These are phyloP conservation scores for Lobophora halterata DNA, from an alignment of 2,888 invertebrate genomes.

Conservation along the genomic window DNA sequence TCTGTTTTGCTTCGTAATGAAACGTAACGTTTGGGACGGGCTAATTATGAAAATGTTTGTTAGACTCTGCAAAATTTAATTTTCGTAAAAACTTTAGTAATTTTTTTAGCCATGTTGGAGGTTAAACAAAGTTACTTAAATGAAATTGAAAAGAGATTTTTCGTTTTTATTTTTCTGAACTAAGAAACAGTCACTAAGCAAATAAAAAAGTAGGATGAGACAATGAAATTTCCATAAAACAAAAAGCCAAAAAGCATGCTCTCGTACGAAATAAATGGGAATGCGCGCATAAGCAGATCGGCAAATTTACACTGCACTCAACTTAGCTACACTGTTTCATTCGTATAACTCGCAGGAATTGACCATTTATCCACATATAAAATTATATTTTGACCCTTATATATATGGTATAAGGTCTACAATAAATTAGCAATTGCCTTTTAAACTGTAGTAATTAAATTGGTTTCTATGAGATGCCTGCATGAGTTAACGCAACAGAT, in stretches of 20 bases:
- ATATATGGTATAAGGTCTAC: conserved; percentile 26
- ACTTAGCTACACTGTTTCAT: conserved; percentile 69
- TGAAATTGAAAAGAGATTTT: no score
- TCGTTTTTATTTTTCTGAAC: no score
- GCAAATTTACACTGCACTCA: conserved; percentile 77
- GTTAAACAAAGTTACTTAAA: no score
- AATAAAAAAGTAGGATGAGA: conserved; percentile 25
- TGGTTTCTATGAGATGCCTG: conserved; percentile 38
- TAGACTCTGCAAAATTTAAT: no score
- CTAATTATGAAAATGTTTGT: no score
- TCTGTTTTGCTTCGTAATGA: conserved; percentile 4
- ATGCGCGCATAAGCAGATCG: conserved; percentile 62
- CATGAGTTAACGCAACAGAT: conserved; percentile 49
- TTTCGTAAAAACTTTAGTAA: no score
- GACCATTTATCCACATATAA: conserved; percentile 23
- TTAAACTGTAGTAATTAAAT: conserved; percentile 28
- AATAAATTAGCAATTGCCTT: conserved; percentile 10
- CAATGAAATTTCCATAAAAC: conserved; percentile 51
- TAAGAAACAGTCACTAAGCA: conserved; percentile 12
- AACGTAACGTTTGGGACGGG: neutral
- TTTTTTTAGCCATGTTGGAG: no score
- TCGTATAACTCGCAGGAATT: conserved; percentile 44
- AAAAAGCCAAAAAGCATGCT: conserved; percentile 54
- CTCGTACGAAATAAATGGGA: conserved; percentile 58
- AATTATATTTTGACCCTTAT: conserved; percentile 26